Conservation (phyloP, 2,113 vertebrate genomes). For the Sander vitreus region DNA sequence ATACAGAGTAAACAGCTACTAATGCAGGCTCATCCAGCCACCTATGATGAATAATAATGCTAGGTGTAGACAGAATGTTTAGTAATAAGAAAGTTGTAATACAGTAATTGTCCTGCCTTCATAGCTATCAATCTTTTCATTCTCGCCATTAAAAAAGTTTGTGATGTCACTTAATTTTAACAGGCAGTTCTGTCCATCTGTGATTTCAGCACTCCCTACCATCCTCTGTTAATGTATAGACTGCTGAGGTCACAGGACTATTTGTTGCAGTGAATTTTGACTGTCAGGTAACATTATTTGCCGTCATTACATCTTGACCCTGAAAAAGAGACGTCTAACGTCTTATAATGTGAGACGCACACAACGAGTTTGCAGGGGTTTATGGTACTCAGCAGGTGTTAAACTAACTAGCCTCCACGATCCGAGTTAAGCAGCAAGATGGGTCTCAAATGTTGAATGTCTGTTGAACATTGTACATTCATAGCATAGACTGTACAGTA, state of each 20-base stretch:
- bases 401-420: too few relatives aligned
- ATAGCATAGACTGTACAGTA: background rate
- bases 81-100: background rate
- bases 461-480: too few relatives aligned
- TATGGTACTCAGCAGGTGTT: too few relatives aligned
- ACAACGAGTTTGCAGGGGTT: too few relatives aligned
- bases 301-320: background rate
- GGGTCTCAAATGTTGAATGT: too few relatives aligned
- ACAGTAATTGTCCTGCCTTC: background rate
- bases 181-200: background rate
- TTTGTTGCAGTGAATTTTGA: background rate
- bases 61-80: background rate
- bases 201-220: background rate
- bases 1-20: background rate
- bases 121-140: background rate
- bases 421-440: too few relatives aligned
- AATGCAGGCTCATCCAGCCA: constrained; percentile 15
- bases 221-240: background rate
- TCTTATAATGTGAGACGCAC: too few relatives aligned
- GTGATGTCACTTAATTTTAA: background rate
- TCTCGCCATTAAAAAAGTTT: background rate
- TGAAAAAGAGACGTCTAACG: too few relatives aligned
- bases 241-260: background rate
- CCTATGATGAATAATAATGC: background rate
- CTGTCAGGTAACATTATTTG: background rate